Conservation (phyloP, 2,113 vertebrate genomes). For the Barbus barbus region DNA sequence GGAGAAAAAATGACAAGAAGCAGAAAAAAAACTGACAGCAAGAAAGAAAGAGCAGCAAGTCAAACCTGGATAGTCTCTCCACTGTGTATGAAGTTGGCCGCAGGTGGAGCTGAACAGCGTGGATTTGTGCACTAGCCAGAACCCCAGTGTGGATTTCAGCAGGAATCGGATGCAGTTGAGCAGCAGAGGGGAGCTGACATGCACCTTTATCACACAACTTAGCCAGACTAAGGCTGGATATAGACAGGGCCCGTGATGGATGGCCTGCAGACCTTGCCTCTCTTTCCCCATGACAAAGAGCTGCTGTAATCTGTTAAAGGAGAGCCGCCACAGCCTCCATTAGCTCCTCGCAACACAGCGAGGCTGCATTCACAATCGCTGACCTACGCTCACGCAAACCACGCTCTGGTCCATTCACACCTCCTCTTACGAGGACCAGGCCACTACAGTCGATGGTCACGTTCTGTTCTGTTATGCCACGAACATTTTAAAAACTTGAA, state of each 20-base stretch:
- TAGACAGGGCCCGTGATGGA: constrained; percentile 74
- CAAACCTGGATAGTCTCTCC: constrained; percentile 35
- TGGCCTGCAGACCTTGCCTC: constrained; percentile 69
- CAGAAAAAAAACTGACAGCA: constrained; percentile 8
- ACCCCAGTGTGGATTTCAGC: constrained; percentile 66
- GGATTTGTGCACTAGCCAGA: constrained; percentile 47
- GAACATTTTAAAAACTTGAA: too few species aligned
- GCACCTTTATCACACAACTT: constrained; percentile 76
- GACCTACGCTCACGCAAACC: constrained; percentile 59
- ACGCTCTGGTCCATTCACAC: constrained; percentile 56
- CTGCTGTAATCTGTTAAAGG: constrained; percentile 76
- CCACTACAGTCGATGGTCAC: background rate
- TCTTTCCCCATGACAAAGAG: constrained; percentile 70
- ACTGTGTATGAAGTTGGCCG: constrained; percentile 44
- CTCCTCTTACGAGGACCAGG: constrained; percentile 37
- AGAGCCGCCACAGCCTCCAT: constrained; percentile 69
- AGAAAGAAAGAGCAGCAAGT: constrained; percentile 45
- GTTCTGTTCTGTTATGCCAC: too few species aligned
- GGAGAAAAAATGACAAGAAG: constrained; percentile 23
- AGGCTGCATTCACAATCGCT: constrained; percentile 64
- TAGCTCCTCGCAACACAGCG: constrained; percentile 70
- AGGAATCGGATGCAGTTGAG: constrained; percentile 70
- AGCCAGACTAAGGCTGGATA: constrained; percentile 69
- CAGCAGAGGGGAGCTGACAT: constrained; percentile 70
- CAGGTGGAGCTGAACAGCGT: constrained; percentile 54